phyloP scores from a whole-genome alignment of 2,113 vertebrate species.

The Alces alces region DNA sequence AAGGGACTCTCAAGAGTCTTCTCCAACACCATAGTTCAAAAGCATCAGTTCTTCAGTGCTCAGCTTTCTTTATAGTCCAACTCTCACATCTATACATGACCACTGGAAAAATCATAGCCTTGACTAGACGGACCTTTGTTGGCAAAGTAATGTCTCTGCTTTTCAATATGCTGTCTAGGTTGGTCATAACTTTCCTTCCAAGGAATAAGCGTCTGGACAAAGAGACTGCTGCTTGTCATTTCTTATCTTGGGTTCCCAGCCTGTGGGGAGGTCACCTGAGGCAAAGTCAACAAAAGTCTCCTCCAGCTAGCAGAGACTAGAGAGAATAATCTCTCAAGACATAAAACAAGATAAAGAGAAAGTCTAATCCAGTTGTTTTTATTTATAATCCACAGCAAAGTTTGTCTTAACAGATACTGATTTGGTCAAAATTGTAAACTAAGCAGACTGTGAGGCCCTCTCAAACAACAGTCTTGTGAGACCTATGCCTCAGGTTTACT shows the following conservation, averaged over 20 bases:
- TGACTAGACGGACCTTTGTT: no score
- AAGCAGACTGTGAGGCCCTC: neutral
- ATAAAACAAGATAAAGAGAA: neutral
- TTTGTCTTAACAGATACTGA: neutral
- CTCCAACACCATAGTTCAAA: no score
- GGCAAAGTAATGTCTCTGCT: no score
- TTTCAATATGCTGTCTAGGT: no score
- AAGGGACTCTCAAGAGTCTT: no score
- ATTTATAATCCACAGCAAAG: neutral
- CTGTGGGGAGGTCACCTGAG: neutral
- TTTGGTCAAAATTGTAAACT: neutral
- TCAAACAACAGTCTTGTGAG: neutral
- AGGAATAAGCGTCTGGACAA: no score
- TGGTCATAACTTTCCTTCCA: no score
- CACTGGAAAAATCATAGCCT: no score
- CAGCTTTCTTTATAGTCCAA: no score
- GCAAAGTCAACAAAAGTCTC: neutral
- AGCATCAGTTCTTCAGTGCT: no score
- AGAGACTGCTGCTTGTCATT: neutral
- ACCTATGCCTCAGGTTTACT: neutral
- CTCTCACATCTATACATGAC: no score
- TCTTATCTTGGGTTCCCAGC: neutral
- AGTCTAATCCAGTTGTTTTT: neutral
- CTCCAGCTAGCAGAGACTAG: neutral
- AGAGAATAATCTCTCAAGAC: neutral